These are phyloP conservation scores for Tiliqua scincoides DNA, from an alignment of 2,113 vertebrate species.

Conservation along the genomic window DNA sequence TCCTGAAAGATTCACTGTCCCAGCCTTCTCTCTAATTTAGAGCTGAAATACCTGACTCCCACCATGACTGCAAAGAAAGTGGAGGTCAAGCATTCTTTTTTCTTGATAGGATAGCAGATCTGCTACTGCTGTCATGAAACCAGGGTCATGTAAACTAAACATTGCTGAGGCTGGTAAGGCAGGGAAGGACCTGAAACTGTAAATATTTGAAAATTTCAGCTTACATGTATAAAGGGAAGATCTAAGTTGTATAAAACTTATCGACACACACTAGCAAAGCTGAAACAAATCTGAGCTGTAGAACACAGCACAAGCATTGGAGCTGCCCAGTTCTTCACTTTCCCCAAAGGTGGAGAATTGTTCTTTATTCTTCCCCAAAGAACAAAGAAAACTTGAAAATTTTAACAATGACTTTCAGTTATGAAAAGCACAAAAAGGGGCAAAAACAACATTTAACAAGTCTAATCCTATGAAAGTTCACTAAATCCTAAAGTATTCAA, in stretches of 20 bases:
- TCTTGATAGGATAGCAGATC: constrained; percentile 79
- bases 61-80: constrained; percentile 69
- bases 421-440: constrained; percentile 41
- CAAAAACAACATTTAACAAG: constrained; percentile 14
- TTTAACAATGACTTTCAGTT: constrained; percentile 34
- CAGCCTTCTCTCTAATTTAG: constrained; percentile 64
- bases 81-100: constrained; percentile 79
- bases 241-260: constrained; percentile 61
- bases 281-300: constrained; percentile 30
- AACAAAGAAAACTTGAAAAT: too few species aligned
- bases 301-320: constrained; percentile 27
- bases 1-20: constrained; percentile 78
- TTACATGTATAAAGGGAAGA: constrained; percentile 51
- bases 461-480: too few species aligned
- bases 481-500: too few species aligned
- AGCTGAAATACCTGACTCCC: constrained; percentile 77
- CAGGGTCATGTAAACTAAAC: constrained; percentile 79
- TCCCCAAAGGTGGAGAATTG: too few species aligned
- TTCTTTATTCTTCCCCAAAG: too few species aligned
- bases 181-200: constrained; percentile 67
- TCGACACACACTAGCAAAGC: constrained; percentile 50
- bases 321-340: background rate
- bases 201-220: constrained; percentile 69
- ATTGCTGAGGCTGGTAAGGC: constrained; percentile 67
- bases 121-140: constrained; percentile 78